Evolutionary conservation across 2,888 invertebrate species (phyloP), one percentile per base, ranked within the genome.

Genomic region (Drosophila buzzatii): DNA sequence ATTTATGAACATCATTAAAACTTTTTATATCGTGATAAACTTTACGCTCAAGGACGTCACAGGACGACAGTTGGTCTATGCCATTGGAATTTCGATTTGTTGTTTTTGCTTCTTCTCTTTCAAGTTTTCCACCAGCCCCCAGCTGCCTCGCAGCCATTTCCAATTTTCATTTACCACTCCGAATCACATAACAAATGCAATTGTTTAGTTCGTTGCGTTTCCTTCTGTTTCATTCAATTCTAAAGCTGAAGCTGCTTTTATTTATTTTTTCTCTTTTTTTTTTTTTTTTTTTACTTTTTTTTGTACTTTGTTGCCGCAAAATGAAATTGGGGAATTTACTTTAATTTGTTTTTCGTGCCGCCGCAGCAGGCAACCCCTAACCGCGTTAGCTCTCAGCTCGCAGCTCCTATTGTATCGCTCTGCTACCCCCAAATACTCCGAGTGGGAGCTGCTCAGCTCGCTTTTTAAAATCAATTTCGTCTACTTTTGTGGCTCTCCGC

Each of bases 241-340:
- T 63, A 65, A 68, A 89, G 87, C 77, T 71, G 65, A 70, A 89
- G 81, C 71, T 76, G 9, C 58, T 39, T 56, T 64, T 69, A 49
- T 60, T 61, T 52, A 9, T 62, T 59, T 67, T 45, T 42, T 39
- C 47, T 56, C 27, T 61, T 61, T 64, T 42, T 56, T 56, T 39
- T 16, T 4, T 72, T 39, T 52, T 56, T 72, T 39, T 52, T 56
- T 58, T 76, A 75, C 76, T n/a, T n/a, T n/a, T 75, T 72, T 39
- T 52, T 56, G 61, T 76, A 75, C 76, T 82, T 85, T 85, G 85
- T 76, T 90, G 81, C 90, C 90, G 71, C 84, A 85, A 79, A 85
- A 85, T 85, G 85, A 88, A 85, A 85, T 85, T 85, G 85, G 85
- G 90, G 90, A 85, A 85, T 85, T 85, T 90, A 90, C 90, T 85